Evolutionary conservation across 2,113 vertebrate species (phyloP).

Genomic region (Vimba vimba): DNA sequence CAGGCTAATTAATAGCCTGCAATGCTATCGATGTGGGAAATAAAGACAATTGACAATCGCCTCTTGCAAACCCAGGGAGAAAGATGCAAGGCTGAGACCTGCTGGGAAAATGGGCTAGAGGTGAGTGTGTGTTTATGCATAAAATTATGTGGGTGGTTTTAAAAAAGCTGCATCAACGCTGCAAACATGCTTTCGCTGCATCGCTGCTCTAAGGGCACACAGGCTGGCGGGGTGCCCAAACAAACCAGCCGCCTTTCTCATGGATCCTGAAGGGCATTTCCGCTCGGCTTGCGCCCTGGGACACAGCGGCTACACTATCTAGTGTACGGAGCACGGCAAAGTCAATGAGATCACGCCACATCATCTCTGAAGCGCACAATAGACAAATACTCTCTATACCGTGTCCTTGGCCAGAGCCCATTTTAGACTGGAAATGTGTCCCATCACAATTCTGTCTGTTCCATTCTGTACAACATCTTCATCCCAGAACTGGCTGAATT

Average conservation of each 20-base stretch:
- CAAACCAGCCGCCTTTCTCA: slow-evolving; percentile 29
- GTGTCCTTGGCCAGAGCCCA: slow-evolving; percentile 3
- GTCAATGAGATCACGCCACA: slow-evolving; percentile 32
- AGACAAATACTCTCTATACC: background rate
- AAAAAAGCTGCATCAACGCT: background rate
- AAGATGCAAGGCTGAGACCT: background rate
- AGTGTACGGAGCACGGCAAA: background rate
- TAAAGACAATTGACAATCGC: slow-evolving; percentile 47
- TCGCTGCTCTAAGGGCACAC: slow-evolving; percentile 22
- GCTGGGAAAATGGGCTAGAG: slow-evolving; percentile 1
- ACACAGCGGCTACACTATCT: slow-evolving; percentile 1
- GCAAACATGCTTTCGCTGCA: slow-evolving; percentile 6
- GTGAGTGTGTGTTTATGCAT: slow-evolving; percentile 12
- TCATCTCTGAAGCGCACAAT: slow-evolving; percentile 10
- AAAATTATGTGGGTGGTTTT: slow-evolving; percentile 2
- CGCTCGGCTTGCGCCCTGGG: background rate
- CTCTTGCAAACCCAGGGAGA: background rate
- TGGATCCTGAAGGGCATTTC: slow-evolving; percentile 45
- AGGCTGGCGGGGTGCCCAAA: slow-evolving; percentile 31
- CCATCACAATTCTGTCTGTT: background rate
- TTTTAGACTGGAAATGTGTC: slow-evolving; percentile 6
- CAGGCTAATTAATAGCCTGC: slow-evolving; percentile 44
- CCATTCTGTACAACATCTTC: slow-evolving; percentile 3
- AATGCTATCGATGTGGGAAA: slow-evolving; percentile 51
- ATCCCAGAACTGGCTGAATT: slow-evolving; percentile 21